Conservation (phyloP, 92 coral and sea anemone genomes). For the Epizoanthus illoricatus region DNA sequence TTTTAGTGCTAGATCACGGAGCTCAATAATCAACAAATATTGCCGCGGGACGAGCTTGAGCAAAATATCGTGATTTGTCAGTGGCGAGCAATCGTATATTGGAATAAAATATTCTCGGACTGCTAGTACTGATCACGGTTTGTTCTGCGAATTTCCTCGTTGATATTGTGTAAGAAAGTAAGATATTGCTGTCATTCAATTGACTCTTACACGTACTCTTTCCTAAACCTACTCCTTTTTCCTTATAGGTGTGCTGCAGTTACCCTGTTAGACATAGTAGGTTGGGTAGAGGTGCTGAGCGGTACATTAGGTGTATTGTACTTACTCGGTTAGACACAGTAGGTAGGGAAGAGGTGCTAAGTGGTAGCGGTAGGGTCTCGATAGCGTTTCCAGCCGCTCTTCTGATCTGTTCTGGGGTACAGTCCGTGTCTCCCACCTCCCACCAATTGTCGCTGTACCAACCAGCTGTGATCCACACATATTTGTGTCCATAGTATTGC, state of each 20-base stretch:
- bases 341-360: background rate
- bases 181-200: too few species aligned
- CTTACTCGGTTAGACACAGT: slow-evolving; percentile 1
- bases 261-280: slow-evolving; percentile 54
- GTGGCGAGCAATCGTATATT: too few species aligned
- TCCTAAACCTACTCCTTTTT: too few species aligned
- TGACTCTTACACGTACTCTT: too few species aligned
- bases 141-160: too few species aligned
- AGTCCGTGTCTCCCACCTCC: background rate
- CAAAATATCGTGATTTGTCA: too few species aligned
- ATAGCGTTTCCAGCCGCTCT: background rate
- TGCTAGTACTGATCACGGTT: too few species aligned
- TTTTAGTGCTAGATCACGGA: too few species aligned
- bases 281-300: slow-evolving; percentile 37
- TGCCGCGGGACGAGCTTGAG: too few species aligned
- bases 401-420: background rate
- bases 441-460: slow-evolving; percentile 1
- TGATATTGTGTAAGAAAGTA: too few species aligned
- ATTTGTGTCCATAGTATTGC: background rate
- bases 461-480: background rate
- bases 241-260: slow-evolving; percentile 13
- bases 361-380: background rate
- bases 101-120: too few species aligned
- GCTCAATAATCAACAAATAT: too few species aligned
- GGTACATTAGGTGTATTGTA: slow-evolving; percentile 34